These are phyloP conservation scores for Drosophila ohnishii DNA, from an alignment of 1,140 invertebrate genomes.

Conservation along the genomic window DNA sequence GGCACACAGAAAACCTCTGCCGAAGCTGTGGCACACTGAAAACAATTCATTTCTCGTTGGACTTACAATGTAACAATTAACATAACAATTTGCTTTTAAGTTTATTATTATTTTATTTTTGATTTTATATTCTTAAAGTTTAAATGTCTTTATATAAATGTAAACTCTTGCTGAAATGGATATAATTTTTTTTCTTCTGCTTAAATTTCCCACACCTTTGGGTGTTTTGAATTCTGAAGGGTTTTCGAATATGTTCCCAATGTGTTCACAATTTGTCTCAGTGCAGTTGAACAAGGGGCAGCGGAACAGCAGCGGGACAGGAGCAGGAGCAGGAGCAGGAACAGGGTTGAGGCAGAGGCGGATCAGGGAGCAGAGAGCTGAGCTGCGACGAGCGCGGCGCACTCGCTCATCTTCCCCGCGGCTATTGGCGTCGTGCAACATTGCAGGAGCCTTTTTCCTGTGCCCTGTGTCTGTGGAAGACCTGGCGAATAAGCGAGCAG, in stretches of 20 bases:
- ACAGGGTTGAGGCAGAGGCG: constrained; percentile 16
- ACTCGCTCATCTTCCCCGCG: constrained; percentile 75
- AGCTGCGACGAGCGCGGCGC: constrained; percentile 41
- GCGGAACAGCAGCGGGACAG: constrained; percentile 14
- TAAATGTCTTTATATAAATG: too few relatives aligned
- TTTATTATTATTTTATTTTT: not conserved
- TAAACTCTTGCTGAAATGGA: not conserved
- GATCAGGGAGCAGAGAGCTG: constrained; percentile 26
- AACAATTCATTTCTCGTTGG: not conserved
- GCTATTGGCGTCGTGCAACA: constrained; percentile 79
- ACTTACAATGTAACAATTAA: too few relatives aligned
- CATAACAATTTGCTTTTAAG: not conserved
- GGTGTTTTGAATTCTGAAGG: too few relatives aligned
- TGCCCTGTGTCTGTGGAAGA: constrained; percentile 26
- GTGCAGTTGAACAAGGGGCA: constrained; percentile 2
- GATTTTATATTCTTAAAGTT: not conserved
- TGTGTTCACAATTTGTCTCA: not conserved
- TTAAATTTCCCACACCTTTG: not conserved
- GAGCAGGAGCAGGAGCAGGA: constrained; percentile 14
- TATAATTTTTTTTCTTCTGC: not conserved
- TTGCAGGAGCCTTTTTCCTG: constrained; percentile 80
- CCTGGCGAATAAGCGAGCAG: constrained; percentile 41
- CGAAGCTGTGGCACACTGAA: constrained; percentile 24
- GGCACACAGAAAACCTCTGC: constrained; percentile 34
- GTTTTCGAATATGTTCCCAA: not conserved